phyloP scores from a whole-genome alignment of 2,888 invertebrate genomes.

The Stramonita haemastoma region DNA sequence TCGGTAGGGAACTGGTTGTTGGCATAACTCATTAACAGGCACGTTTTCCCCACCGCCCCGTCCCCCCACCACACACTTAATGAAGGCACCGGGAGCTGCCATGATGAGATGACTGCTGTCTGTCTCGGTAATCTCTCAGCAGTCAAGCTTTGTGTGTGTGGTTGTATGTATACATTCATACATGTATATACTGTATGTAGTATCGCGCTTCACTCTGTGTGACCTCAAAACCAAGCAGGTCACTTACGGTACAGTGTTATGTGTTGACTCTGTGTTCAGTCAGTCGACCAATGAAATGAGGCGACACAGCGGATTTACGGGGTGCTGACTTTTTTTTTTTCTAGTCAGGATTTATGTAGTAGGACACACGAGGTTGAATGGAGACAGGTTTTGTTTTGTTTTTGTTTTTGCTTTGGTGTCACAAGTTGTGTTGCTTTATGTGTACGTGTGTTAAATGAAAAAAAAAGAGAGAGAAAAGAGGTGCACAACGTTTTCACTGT shows the following conservation, averaged over 20 bases:
- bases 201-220: neutral
- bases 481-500: no score
- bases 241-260: neutral
- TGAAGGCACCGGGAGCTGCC: slow-evolving; percentile 55
- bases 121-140: neutral
- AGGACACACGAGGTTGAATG: no score
- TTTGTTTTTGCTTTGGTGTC: no score
- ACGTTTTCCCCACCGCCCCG: slow-evolving; percentile 73
- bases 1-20: slow-evolving; percentile 72
- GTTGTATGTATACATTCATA: neutral
- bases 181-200: neutral
- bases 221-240: slow-evolving; percentile 18
- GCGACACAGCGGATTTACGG: no score
- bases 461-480: no score
- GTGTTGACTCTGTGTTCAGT: slow-evolving; percentile 34
- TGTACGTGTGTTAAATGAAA: no score
- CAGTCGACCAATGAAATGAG: no score
- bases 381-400: no score
- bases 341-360: no score
- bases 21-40: slow-evolving; percentile 72
- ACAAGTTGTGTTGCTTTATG: no score
- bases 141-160: neutral
- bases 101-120: slow-evolving; percentile 19
- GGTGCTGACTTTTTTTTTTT: no score
- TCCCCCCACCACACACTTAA: slow-evolving; percentile 74